Evolutionary conservation across 2,113 vertebrate species (phyloP).

Genomic region (Rhabdomys dilectus): DNA sequence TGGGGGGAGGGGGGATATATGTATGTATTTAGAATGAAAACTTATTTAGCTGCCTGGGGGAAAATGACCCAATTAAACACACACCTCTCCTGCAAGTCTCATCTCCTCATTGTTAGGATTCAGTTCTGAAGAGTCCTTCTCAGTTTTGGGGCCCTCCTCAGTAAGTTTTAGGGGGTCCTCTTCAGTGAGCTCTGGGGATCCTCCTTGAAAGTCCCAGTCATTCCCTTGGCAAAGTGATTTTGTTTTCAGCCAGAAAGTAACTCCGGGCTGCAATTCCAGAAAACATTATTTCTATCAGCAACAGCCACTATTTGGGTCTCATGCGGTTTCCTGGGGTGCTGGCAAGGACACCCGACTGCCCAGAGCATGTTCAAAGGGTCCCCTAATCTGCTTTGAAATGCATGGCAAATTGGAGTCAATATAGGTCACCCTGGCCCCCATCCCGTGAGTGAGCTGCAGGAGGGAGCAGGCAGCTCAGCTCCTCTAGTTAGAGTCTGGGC

Average conservation of each 20-base stretch:
- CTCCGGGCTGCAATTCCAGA: slow-evolving; percentile 39
- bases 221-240: slow-evolving; percentile 20
- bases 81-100: not conserved
- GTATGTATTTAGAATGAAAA: slow-evolving; percentile 21
- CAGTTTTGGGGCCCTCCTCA: not conserved
- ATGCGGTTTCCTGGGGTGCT: slow-evolving; percentile 34
- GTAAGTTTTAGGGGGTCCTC: not conserved
- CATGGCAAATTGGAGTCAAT: slow-evolving; percentile 28
- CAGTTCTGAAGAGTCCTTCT: not conserved
- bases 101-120: not conserved
- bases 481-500: not conserved
- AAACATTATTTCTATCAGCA: slow-evolving; percentile 44
- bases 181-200: not conserved
- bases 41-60: not conserved
- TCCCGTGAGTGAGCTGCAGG: not conserved
- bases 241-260: slow-evolving; percentile 1
- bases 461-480: not conserved
- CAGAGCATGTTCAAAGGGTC: slow-evolving; percentile 57
- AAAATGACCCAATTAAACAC: not conserved
- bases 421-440: not conserved
- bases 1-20: slow-evolving; percentile 57
- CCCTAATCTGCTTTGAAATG: slow-evolving; percentile 74
- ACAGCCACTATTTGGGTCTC: slow-evolving; percentile 72
- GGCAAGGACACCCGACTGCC: slow-evolving; percentile 49
- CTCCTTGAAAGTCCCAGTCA: not conserved